Base-by-base conservation (phyloP, 1,140 invertebrate species). In the Aporrectodea caliginosa region DNA sequence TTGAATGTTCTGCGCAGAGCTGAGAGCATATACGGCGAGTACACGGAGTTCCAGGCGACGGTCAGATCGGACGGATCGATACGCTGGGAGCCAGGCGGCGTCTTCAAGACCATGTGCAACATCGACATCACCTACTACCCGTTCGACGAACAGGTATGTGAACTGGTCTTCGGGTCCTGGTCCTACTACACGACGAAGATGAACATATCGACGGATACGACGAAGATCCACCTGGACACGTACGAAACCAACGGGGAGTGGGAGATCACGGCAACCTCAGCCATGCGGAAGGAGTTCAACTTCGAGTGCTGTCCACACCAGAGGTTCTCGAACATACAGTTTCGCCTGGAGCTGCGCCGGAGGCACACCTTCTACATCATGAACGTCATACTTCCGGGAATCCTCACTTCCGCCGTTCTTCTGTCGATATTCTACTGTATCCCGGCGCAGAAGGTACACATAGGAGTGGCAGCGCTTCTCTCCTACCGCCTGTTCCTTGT, bases 121-220 rank as follows among this genome's bases (percentile, higher is more conserved):
- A 88, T 90, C 2, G 89, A 90, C 82, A 89, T 90, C 76, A 89
- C 88, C n/a, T 90, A 83, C 78, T 82, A 78, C 79, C 77, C 85
- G 81, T 78, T 82, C 43, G 79, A 80, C 76, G 35, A 71, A 35
- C 81, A 81, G 32, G 34, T 32, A 22, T 82, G 79, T 78, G 68
- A 75, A 43, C 35, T 82, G 31, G 35, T 35, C 27, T 80, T 80
- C 34, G 79, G 79, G 1, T 73, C 79, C 1, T 80, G 79, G 79
- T 69, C 73, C 0, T 80, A 80, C 73, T 79, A 77, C 1, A 77
- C 70, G 1, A 22, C 29, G 1, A 82, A 82, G 35, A 73, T 84
- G 1, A 77, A 68, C 29, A 35, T 83, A 29, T 80, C 80, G 2
- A 77, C 79, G n/a, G 70, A 79, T 35, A 72, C 29, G 27, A 58